Conservation (phyloP, 1,140 invertebrate genomes). For the Ridgeia piscesae region DNA sequence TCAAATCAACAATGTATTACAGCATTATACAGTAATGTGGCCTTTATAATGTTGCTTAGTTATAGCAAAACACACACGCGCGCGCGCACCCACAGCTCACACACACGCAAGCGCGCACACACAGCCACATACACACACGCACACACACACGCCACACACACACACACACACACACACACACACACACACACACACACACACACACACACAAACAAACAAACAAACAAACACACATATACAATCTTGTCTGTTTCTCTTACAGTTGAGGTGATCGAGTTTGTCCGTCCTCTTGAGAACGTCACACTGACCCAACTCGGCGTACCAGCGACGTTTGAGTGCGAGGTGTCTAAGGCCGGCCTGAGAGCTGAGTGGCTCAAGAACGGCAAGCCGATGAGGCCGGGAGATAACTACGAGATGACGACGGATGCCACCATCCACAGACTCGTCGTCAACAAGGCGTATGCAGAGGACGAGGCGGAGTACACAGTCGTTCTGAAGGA, state of each 20-base stretch:
- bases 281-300: conserved; percentile 22
- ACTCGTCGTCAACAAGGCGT: conserved; percentile 76
- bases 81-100: too few relatives aligned
- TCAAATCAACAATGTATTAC: not conserved
- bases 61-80: too few relatives aligned
- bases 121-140: too few relatives aligned
- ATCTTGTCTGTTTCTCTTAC: conserved; percentile 19
- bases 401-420: conserved; percentile 26
- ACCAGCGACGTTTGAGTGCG: conserved; percentile 34
- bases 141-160: too few relatives aligned
- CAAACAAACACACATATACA: not conserved
- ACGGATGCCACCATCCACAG: conserved; percentile 36
- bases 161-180: too few relatives aligned
- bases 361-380: conserved; percentile 80
- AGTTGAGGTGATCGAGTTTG: conserved; percentile 21
- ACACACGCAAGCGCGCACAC: too few relatives aligned
- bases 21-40: not conserved
- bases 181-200: too few relatives aligned
- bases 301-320: conserved; percentile 26
- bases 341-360: conserved; percentile 71
- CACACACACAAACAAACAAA: too few relatives aligned
- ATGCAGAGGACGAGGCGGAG: conserved; percentile 77
- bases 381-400: conserved; percentile 57
- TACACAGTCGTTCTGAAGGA: conserved; percentile 73
- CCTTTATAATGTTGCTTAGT: not conserved